Base-by-base conservation (phyloP, 1,140 invertebrate species). In the Metaphire vulgaris region DNA sequence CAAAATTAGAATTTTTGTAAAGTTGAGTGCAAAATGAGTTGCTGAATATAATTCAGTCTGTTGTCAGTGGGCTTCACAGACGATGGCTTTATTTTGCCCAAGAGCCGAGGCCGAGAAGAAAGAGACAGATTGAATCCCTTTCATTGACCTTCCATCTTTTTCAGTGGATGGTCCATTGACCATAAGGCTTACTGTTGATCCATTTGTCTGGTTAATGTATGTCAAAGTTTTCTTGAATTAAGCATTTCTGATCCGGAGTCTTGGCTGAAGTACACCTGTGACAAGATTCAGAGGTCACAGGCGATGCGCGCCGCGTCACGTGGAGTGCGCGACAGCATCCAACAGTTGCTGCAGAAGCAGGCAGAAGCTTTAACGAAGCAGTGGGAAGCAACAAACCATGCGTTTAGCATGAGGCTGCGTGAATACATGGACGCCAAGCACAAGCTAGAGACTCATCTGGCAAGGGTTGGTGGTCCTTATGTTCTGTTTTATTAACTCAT, bases 191-290 rank as follows among this genome's bases (percentile, higher is more conserved):
- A n/a, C n/a, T n/a, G n/a, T n/a, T n/a, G n/a, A n/a, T n/a, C n/a
- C n/a, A n/a, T n/a, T n/a, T n/a, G n/a, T n/a, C n/a, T n/a, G n/a
- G n/a, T n/a, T n/a, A n/a, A n/a, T n/a, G n/a, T n/a, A n/a, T n/a
- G n/a, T n/a, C n/a, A n/a, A n/a, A n/a, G n/a, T n/a, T n/a, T n/a
- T n/a, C n/a, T n/a, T n/a, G n/a, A n/a, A n/a, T n/a, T n/a, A n/a
- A 71, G 89, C 28, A 88, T 92, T n/a, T 92, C 90, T 79, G 91
- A 91, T 78, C 90, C 91, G 75, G 90, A 91, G 79, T 90, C 90
- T 16, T 96, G 93, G 93, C 90, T 92, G 0, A 90, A 92, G 81
- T 90, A 92, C 80, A 92, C 90, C 78, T 92, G 92, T 79, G 88
- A 89, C 78, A 90, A 91, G 79, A 88, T 92, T 73, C 89, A 91